phyloP scores from a whole-genome alignment of 1,140 invertebrate species.

The Drusus annulatus region DNA sequence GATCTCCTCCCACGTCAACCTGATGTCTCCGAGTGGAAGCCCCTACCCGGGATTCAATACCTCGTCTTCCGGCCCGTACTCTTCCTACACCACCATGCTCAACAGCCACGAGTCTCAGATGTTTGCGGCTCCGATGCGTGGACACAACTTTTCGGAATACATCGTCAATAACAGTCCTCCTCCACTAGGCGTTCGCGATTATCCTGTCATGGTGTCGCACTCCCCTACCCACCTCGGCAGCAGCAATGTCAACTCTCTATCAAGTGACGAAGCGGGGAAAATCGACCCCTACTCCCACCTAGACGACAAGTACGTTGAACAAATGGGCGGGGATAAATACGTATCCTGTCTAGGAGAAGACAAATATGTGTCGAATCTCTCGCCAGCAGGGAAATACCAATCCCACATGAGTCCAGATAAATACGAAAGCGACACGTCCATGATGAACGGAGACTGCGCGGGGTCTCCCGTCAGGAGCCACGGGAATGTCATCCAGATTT shows the following conservation, averaged over 20 bases:
- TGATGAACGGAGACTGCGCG: constrained; percentile 71
- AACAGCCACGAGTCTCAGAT: constrained; percentile 79
- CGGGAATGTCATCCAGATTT: constrained; percentile 53
- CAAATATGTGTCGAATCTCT: constrained; percentile 62
- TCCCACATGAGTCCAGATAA: constrained; percentile 74
- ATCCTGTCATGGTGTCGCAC: constrained; percentile 78
- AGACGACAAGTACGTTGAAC: constrained; percentile 70
- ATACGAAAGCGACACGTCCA: constrained; percentile 71
- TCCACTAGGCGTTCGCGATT: constrained; percentile 74
- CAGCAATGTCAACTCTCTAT: constrained; percentile 65
- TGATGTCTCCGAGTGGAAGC: constrained; percentile 79
- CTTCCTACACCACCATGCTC: constrained; percentile 77
- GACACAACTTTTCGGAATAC: constrained; percentile 73
- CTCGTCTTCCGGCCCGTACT: constrained; percentile 68
- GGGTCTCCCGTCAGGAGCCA: constrained; percentile 67
- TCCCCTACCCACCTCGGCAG: constrained; percentile 71
- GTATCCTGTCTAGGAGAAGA: constrained; percentile 66
- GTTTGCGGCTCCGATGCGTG: constrained; percentile 74
- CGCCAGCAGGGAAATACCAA: constrained; percentile 73
- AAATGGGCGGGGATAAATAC: constrained; percentile 68
- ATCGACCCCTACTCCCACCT: constrained; percentile 68
- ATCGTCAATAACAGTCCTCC: constrained; percentile 72
- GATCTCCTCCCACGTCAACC: constrained; percentile 78
- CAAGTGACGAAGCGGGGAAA: constrained; percentile 69
- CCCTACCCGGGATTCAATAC: constrained; percentile 76